A percentile compares a stretch with the other conserved stretches of the same genome.
phyloP scores from a whole-genome alignment of 2,797 vertebrate genomes.

The Antennarius maculatus region DNA sequence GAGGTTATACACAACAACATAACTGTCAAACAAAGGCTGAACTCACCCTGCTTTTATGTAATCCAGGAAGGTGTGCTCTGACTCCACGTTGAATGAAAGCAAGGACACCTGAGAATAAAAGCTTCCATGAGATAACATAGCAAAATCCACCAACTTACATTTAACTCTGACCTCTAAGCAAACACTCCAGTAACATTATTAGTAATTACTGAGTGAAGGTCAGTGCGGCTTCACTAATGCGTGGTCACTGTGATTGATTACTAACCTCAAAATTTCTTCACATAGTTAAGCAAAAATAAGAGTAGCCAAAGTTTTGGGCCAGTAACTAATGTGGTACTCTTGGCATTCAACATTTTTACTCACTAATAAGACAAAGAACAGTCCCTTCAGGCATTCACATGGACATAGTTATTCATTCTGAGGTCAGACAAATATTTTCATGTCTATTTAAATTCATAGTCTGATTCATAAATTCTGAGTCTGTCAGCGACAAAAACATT shows the following conservation, averaged over 20 bases:
- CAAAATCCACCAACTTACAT: slow-evolving; percentile 36
- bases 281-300: slow-evolving; percentile 23
- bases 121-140: slow-evolving; percentile 42
- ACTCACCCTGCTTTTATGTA: slow-evolving; percentile 98
- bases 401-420: slow-evolving; percentile 26
- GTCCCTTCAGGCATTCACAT: slow-evolving; percentile 17
- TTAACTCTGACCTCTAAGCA: slow-evolving; percentile 55
- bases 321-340: slow-evolving; percentile 46
- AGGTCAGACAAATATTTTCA: slow-evolving; percentile 35
- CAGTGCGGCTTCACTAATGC: slow-evolving; percentile 37
- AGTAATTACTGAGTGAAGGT: slow-evolving; percentile 49
- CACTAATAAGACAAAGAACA: slow-evolving; percentile 24
- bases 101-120: slow-evolving; percentile 86
- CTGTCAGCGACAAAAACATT: slow-evolving; percentile 31
- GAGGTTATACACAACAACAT: neutral
- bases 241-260: slow-evolving; percentile 66
- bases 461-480: slow-evolving; percentile 21
- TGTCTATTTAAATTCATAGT: slow-evolving; percentile 29
- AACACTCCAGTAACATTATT: slow-evolving; percentile 48
- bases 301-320: slow-evolving; percentile 35
- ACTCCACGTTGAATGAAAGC: slow-evolving; percentile 91
- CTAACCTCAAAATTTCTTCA: slow-evolving; percentile 69
- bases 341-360: slow-evolving; percentile 48
- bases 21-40: slow-evolving; percentile 6
- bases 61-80: slow-evolving; percentile 94